Conservation (phyloP, 2,888 invertebrate species). For the Chloroclysta siterata region DNA sequence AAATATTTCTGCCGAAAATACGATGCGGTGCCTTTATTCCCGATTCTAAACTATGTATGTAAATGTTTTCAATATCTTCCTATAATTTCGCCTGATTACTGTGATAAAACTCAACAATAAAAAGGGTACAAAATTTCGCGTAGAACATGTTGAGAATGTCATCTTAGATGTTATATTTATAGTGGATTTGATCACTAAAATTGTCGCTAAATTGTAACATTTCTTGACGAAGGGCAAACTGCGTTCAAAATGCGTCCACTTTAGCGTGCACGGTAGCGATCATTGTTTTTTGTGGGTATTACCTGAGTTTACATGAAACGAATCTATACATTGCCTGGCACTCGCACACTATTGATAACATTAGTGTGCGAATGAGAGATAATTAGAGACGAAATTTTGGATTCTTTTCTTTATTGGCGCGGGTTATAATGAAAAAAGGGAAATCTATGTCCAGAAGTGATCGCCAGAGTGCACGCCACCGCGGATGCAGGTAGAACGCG, state of each 20-base stretch:
- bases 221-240: not conserved
- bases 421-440: too few relatives aligned
- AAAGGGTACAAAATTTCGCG: slow-evolving; percentile 32
- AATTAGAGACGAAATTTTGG: too few relatives aligned
- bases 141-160: slow-evolving; percentile 35
- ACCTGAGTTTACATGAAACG: too few relatives aligned
- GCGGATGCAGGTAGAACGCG: too few relatives aligned
- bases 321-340: too few relatives aligned
- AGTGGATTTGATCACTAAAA: slow-evolving; percentile 43
- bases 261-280: not conserved
- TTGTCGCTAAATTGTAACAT: slow-evolving; percentile 8
- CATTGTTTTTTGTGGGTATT: too few relatives aligned
- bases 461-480: too few relatives aligned
- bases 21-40: slow-evolving; percentile 4
- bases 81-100: slow-evolving; percentile 37
- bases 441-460: too few relatives aligned
- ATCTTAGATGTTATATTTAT: slow-evolving; percentile 36
- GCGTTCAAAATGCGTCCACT: not conserved
- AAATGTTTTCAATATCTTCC: slow-evolving; percentile 28
- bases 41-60: slow-evolving; percentile 8
- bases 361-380: too few relatives aligned
- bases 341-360: too few relatives aligned
- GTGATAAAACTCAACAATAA: slow-evolving; percentile 32
- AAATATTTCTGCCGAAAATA: too few relatives aligned
- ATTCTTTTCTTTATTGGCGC: too few relatives aligned